A percentile compares a stretch with the other conserved stretches of the same genome.
Conservation (phyloP, 2,888 invertebrate species). For the Enoplolaimus lenunculus region DNA sequence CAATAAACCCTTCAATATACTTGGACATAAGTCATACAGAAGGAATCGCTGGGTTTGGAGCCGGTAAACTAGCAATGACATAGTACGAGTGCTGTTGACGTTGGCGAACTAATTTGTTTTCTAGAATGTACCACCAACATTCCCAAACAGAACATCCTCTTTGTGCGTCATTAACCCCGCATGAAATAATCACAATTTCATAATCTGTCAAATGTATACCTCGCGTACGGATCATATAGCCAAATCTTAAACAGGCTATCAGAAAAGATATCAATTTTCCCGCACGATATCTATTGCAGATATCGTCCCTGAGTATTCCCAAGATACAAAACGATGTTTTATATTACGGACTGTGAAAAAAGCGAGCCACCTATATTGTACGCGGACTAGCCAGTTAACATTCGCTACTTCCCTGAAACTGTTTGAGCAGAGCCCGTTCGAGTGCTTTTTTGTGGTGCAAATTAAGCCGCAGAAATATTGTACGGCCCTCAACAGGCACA, state of each 20-base stretch:
- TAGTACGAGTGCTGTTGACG: neutral
- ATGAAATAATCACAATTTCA: neutral
- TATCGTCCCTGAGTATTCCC: neutral
- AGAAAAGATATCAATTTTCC: neutral
- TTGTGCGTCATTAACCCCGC: neutral
- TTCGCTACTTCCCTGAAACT: too few species aligned
- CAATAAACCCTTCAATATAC: too few species aligned
- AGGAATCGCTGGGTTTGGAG: neutral
- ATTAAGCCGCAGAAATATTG: neutral
- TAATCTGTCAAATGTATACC: neutral
- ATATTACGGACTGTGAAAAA: too few species aligned
- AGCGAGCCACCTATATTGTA: too few species aligned
- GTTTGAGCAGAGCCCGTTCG: too few species aligned
- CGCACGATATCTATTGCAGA: neutral
- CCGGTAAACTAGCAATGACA: neutral
- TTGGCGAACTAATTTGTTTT: neutral
- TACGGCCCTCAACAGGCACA: neutral
- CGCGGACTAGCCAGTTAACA: too few species aligned
- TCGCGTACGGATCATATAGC: neutral
- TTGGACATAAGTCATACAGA: neutral
- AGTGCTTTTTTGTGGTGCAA: too few species aligned
- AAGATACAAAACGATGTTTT: neutral
- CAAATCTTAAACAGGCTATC: neutral
- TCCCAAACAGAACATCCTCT: neutral
- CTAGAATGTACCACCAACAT: neutral